A percentile compares a stretch with the other conserved stretches of the same genome.
These are phyloP conservation scores for Lutraria lutraria DNA, from an alignment of 2,888 invertebrate genomes.

Conservation along the genomic window DNA sequence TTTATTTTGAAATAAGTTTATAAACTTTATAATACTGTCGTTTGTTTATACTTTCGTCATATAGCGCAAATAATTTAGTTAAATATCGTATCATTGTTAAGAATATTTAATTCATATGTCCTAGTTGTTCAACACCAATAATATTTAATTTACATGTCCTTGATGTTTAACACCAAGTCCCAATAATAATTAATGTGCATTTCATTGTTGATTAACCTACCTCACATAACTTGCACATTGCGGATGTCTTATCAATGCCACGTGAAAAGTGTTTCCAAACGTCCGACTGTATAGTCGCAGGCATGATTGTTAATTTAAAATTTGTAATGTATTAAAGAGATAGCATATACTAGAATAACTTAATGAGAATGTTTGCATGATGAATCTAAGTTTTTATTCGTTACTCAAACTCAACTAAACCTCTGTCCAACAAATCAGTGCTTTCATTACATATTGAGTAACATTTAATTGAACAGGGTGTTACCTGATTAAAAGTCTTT, in stretches of 20 bases:
- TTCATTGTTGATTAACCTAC: neutral
- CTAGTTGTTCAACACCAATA: no score
- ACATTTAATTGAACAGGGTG: slow-evolving; percentile 1
- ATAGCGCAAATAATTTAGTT: no score
- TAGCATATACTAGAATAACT: neutral
- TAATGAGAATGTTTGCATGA: neutral
- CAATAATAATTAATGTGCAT: no score
- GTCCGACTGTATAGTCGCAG: slow-evolving; percentile 21
- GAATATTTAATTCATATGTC: no score
- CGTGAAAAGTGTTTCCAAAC: slow-evolving; percentile 28
- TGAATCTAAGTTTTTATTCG: neutral
- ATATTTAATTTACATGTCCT: no score
- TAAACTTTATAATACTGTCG: slow-evolving; percentile 2
- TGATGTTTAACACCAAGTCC: no score
- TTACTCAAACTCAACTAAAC: neutral
- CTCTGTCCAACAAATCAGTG: neutral
- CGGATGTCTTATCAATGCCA: slow-evolving; percentile 24
- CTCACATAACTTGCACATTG: slow-evolving; percentile 24
- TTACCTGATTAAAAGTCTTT: no score
- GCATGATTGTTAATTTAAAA: slow-evolving; percentile 2
- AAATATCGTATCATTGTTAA: no score
- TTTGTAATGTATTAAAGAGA: neutral
- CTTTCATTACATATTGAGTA: slow-evolving; percentile 19
- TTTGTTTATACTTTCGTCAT: neutral
- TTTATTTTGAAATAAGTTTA: neutral